Percentiles rank a stretch among this genome's conserved stretches.
These are phyloP conservation scores for Antedon mediterranea DNA, from an alignment of 53 echinoderm and acorn worm genomes.

Conservation along the genomic window DNA sequence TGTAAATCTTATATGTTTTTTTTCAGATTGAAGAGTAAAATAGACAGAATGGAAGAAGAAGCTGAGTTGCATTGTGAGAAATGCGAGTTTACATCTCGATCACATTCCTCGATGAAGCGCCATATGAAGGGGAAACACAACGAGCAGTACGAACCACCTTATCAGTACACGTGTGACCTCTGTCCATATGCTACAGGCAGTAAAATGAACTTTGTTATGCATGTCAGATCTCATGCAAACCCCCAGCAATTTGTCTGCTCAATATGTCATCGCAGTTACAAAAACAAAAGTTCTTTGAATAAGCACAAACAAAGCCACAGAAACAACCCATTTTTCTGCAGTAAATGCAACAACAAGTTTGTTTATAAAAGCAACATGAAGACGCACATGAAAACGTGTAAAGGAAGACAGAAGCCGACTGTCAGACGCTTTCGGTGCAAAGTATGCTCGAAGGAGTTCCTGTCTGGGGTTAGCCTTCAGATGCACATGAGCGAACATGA, in stretches of 20 bases:
- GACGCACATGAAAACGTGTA: not conserved
- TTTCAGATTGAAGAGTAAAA: not conserved
- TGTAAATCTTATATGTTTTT: not conserved
- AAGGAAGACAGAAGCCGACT: not conserved
- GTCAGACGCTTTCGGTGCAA: not conserved
- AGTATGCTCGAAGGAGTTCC: not conserved
- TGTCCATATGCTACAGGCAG: not conserved
- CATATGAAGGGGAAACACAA: not conserved
- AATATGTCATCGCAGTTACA: not conserved
- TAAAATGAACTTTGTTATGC: not conserved
- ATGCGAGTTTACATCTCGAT: not conserved
- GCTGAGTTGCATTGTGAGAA: not conserved
- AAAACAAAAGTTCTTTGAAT: not conserved
- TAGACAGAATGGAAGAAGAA: not conserved
- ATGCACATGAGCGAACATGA: not conserved
- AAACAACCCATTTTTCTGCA: not conserved
- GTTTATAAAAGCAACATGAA: not conserved
- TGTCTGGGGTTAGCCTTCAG: not conserved
- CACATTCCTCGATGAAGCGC: not conserved
- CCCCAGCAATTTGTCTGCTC: not conserved
- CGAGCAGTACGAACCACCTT: not conserved
- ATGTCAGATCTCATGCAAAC: not conserved
- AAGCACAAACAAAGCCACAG: not conserved
- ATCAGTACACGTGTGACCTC: not conserved
- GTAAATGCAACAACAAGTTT: not conserved